Evolutionary conservation across 2,797 vertebrate species (phyloP), one percentile per base, ranked within the genome.

Genomic region (Catharus ustulatus): DNA sequence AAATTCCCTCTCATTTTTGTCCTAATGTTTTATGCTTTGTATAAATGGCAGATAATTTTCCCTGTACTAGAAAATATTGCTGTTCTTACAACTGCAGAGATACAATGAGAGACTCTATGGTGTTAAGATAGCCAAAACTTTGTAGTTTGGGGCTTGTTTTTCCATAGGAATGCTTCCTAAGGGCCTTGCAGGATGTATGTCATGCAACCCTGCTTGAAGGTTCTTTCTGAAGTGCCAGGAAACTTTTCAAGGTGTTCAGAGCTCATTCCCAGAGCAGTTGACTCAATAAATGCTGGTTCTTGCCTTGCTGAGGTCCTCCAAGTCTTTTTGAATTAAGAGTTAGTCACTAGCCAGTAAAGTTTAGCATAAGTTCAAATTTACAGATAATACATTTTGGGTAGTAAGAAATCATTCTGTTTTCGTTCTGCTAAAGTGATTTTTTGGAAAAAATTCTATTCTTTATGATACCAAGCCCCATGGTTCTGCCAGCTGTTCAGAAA

Each of bases 381-480:
- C n/a, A 62, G 36, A 6, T 43, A 19, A n/a, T 40, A 54, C 0
- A 0, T 40, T 62, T 55, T 45, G 23, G 3, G 6, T 46, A 8
- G 27, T 71, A 58, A 80, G 38, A 58, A 58, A 13, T 68, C 27
- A 10, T 62, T 69, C 19, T 63, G 15, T 63, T 84, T 15, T 76
- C 13, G 8, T 84, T 91, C n/a, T 48, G 21, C 43, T 91, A 5
- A 59, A 78, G 22, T 23, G 4, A 5, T 52, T 54, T 54, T 82
- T 36, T 1, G 0, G 0, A 8, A 46, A 54, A 54, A 46, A 8
- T 10, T 51, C 55, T 2, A 2, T 64, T 54, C 24, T 10, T 4
- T 68, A 4, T n/a, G 36, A 16, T 64, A 36, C 4, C 30, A 59
- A 48, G 15, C 7, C 9, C 13, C 8, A 20, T 36, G 30, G 30